Base-by-base conservation (phyloP, 2,888 invertebrate species). In the Scotopteryx bipunctaria region DNA sequence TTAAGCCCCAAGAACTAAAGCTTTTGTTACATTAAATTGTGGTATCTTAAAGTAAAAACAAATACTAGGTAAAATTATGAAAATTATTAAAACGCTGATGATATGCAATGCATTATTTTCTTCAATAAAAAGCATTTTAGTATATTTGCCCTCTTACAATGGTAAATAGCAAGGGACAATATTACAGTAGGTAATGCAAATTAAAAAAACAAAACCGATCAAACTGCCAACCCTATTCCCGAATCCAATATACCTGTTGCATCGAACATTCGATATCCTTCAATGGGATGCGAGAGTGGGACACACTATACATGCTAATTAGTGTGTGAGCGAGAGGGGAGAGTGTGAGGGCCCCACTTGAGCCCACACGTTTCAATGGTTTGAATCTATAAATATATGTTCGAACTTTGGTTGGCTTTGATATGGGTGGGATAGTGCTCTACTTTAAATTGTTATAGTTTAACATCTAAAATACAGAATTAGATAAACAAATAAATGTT, bases 201-300 rank as follows among this genome's bases (percentile, higher is more conserved):
- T n/a, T n/a, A 3, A 3, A 14, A 2, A 14, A 9, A 14, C n/a
- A 60, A 72, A 85, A 82, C 70, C 83, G 69, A 86, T 86, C 81
- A 76, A 68, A 69, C 57, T 61, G 71, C 3, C 87, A 89, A 64
- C 90, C 89, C 90, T 90, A 77, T 68, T 71, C 61, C 71, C 69
- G 76, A 80, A 85, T 71, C 82, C 89, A 81, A 89, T 89, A 85
- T 73, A 87, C 89, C 81, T 90, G 89, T 90, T 90, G 89, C 88
- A 74, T 74, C 75, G 78, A 89, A 85, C 82, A 83, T 88, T 90
- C 89, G 90, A 90, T 90, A 86, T 81, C 85, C 83, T 88, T 86
- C 88, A 86, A 88, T 88, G 89, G 86, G 50, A 79, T 71, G 76
- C 53, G 48, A 52, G 71, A 84, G 29, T 51, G 66, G 66, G 83